These are phyloP conservation scores for Calidris pygmaea DNA, from an alignment of 2,113 vertebrate species.

Conservation along the genomic window DNA sequence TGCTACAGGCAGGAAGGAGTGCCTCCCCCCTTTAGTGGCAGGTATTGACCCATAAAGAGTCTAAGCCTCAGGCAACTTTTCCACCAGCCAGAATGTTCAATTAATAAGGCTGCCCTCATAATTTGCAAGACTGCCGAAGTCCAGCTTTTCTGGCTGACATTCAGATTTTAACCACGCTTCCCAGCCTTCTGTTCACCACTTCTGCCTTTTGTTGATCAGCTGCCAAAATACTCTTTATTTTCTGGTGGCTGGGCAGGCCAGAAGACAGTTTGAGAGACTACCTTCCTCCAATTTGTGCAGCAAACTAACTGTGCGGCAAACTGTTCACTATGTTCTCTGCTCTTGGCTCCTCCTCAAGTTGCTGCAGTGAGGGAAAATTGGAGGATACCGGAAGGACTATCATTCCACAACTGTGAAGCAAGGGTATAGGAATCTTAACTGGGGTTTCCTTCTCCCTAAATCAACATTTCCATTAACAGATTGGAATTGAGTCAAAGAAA, in stretches of 20 bases:
- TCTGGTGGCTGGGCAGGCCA: conserved; percentile 28
- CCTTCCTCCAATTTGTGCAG: conserved; percentile 19
- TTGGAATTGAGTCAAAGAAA: background rate
- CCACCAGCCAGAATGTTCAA: background rate
- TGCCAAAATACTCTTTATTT: conserved; percentile 41
- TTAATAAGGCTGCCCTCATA: conserved; percentile 42
- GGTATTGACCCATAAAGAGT: background rate
- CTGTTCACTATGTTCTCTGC: background rate
- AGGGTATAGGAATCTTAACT: background rate
- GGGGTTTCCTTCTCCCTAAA: background rate
- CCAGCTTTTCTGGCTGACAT: conserved; percentile 33
- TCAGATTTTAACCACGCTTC: conserved; percentile 18
- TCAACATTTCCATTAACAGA: background rate
- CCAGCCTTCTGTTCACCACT: conserved; percentile 49
- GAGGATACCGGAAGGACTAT: background rate
- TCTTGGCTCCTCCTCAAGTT: background rate
- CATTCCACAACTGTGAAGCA: background rate
- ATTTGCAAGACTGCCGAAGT: conserved; percentile 5
- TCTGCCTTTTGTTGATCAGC: background rate
- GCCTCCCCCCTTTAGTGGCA: background rate
- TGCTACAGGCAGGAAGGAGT: background rate
- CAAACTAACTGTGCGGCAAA: conserved; percentile 6
- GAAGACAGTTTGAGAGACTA: background rate
- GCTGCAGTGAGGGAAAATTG: background rate
- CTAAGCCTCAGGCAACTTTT: conserved; percentile 3